These are phyloP conservation scores for Epizoanthus fatuus DNA, from an alignment of 92 coral and sea anemone genomes.

Conservation along the genomic window DNA sequence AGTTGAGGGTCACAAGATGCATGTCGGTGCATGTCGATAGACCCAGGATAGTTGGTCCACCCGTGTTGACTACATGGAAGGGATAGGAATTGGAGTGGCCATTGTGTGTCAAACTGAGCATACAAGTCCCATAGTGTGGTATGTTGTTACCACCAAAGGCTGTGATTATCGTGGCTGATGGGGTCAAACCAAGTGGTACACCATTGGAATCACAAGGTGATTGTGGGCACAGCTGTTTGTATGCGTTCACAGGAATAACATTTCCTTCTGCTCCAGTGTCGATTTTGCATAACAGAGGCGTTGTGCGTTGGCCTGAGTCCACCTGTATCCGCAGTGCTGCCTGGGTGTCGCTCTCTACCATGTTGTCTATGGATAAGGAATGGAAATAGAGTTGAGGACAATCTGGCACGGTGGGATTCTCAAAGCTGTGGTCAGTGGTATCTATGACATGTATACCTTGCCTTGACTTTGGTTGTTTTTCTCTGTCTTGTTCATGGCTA, in stretches of 20 bases:
- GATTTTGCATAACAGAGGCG: conserved; percentile 69
- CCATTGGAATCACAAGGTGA: conserved; percentile 61
- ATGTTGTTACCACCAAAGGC: conserved; percentile 71
- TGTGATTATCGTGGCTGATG: conserved; percentile 61
- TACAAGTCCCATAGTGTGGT: conserved; percentile 68
- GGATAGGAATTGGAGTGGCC: conserved; percentile 60
- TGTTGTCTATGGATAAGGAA: too few relatives aligned
- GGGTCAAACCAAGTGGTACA: conserved; percentile 44
- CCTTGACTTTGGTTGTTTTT: too few relatives aligned
- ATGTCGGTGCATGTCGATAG: conserved; percentile 67
- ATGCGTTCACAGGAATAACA: conserved; percentile 68
- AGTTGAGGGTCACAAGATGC: conserved; percentile 72
- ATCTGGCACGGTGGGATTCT: too few relatives aligned
- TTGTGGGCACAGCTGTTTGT: conserved; percentile 52
- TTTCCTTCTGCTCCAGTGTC: conserved; percentile 87
- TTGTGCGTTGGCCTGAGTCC: conserved; percentile 43
- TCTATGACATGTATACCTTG: too few relatives aligned
- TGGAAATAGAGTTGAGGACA: too few relatives aligned
- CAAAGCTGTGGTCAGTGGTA: too few relatives aligned
- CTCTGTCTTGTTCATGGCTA: too few relatives aligned
- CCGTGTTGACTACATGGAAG: conserved; percentile 67
- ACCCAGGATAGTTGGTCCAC: conserved; percentile 76
- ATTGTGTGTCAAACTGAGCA: conserved; percentile 54
- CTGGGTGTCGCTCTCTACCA: too few relatives aligned
- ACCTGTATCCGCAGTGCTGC: conserved; percentile 73